Evolutionary conservation across 1,140 invertebrate genomes (phyloP).

Genomic region (Drosophila nebulosa): DNA sequence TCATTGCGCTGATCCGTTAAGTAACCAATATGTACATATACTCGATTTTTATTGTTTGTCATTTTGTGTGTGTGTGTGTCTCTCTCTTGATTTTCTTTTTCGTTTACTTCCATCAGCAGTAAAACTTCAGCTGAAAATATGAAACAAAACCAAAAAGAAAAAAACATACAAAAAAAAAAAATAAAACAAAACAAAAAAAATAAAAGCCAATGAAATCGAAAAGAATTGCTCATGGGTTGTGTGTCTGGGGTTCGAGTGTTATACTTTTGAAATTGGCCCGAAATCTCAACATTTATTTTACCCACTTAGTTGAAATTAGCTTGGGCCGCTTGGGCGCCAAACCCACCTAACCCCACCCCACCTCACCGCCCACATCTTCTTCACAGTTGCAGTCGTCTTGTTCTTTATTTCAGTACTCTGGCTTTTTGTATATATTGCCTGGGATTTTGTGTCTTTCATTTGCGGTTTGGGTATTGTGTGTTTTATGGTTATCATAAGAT

Average conservation of each 20-base stretch:
- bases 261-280: slow-evolving; percentile 49
- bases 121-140: slow-evolving; percentile 53
- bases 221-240: slow-evolving; percentile 22
- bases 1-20: slow-evolving; percentile 57
- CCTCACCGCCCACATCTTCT: not conserved
- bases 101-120: slow-evolving; percentile 10
- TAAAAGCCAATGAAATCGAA: slow-evolving; percentile 9
- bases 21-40: slow-evolving; percentile 71
- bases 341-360: not conserved
- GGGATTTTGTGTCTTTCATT: slow-evolving; percentile 63
- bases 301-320: slow-evolving; percentile 71
- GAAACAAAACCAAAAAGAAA: slow-evolving; percentile 14
- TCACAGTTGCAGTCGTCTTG: not conserved
- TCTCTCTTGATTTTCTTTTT: not conserved
- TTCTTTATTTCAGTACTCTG: not conserved
- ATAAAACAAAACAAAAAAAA: not conserved
- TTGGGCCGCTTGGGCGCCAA: slow-evolving; percentile 22
- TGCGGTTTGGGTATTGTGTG: slow-evolving; percentile 60
- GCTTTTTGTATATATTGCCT: slow-evolving; percentile 37
- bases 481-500: slow-evolving; percentile 58
- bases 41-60: slow-evolving; percentile 77
- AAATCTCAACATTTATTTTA: slow-evolving; percentile 69
- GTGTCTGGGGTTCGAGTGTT: slow-evolving; percentile 8
- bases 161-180: not conserved
- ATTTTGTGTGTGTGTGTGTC: slow-evolving; percentile 38